Evolutionary conservation across 2,888 invertebrate species (phyloP), one percentile per base, ranked within the genome.

Genomic region (Ephialtes manifestator): DNA sequence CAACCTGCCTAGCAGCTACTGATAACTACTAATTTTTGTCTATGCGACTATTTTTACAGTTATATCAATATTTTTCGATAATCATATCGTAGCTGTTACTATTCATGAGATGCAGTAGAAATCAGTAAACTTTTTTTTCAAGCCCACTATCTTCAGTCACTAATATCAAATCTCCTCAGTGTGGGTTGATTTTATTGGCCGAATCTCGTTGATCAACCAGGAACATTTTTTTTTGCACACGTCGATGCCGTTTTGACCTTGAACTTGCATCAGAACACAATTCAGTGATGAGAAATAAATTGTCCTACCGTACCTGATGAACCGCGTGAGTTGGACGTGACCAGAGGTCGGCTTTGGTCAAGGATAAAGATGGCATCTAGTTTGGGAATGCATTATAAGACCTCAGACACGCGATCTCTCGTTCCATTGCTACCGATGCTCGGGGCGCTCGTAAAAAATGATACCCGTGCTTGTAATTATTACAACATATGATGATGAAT

Each of bases 381-480:
- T n/a, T 60, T 28, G 60, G 60, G 28, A 31, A 60, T 60, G 15
- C 60, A 60, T 35, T 31, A 15, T 28, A 4, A 15, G 8, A 53
- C 8, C 60, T 31, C n/a, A 2, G 24, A 8, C 24, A 55, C 53
- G 24, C 31, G n/a, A 60, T 60, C 15, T 28, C 15, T 58, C 4
- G 4, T 60, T 60, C 31, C 5, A 13, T 24, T 1, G 13, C 15
- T 4, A 28, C 5, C 15, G 35, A 31, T 28, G 7, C 31, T 28
- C 60, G 31, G 60, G 60, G 15, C 28, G 28, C n/a, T 28, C n/a
- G 31, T 60, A 60, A 60, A 60, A n/a, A n/a, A 60, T 13, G 60
- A 60, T 31, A 31, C 60, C 13, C 31, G n/a, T 15, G 31, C 15
- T 31, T 15, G 60, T n/a, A 31, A 31, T 10, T 60, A 60, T 60